Conservation (phyloP, 2,113 vertebrate species). For the Neofelis nebulosa region DNA sequence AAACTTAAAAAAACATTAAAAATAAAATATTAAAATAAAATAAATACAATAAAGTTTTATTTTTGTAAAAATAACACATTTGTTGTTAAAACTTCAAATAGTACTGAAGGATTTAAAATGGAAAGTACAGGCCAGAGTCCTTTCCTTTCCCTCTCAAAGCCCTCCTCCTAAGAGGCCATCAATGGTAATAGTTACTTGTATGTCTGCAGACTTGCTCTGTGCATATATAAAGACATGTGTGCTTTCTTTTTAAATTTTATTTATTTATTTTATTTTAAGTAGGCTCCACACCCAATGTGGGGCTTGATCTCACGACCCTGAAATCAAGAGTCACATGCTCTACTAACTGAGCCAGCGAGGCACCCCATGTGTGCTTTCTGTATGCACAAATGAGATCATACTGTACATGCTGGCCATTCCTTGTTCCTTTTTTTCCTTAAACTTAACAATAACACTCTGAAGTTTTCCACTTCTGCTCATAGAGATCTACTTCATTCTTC, state of each 20-base stretch:
- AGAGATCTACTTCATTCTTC: conserved; percentile 14
- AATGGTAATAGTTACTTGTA: neutral
- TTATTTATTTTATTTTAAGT: neutral
- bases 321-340: neutral
- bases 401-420: neutral
- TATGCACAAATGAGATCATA: neutral
- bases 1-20: neutral
- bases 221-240: neutral
- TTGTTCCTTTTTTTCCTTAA: neutral
- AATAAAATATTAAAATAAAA: neutral
- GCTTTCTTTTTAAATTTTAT: neutral
- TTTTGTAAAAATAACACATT: neutral
- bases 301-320: neutral
- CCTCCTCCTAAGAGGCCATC: neutral
- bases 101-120: neutral
- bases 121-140: neutral
- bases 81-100: conserved; percentile 53
- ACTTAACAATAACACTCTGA: neutral
- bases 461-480: conserved; percentile 21
- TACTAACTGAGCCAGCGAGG: neutral
- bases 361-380: neutral
- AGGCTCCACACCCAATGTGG: neutral
- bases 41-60: neutral
- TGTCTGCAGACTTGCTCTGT: neutral
- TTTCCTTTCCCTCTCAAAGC: neutral